These are phyloP conservation scores for Setipinna tenuifilis DNA, from an alignment of 2,797 vertebrate species.

Conservation along the genomic window DNA sequence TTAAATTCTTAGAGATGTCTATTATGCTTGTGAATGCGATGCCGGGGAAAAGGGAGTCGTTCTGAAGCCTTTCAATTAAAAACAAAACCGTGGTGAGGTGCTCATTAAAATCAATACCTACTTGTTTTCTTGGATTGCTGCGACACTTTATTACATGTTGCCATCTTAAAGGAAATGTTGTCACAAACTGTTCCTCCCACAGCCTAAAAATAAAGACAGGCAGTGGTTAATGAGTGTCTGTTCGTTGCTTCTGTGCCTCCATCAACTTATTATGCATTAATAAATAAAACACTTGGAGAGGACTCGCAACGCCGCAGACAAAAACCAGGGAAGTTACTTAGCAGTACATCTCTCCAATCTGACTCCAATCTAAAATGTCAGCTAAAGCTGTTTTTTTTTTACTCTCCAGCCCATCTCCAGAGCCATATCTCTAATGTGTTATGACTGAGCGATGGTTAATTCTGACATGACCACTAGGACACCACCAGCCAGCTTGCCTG, in stretches of 20 bases:
- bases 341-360: constrained; percentile 54
- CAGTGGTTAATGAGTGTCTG: constrained; percentile 65
- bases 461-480: constrained; percentile 43
- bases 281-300: constrained; percentile 66
- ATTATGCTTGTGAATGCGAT: constrained; percentile 9
- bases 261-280: constrained; percentile 68
- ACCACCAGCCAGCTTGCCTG: constrained; percentile 51
- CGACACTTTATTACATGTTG: constrained; percentile 39
- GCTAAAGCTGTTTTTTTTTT: constrained; percentile 53
- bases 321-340: constrained; percentile 66
- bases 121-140: constrained; percentile 32
- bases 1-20: constrained; percentile 19
- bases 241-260: constrained; percentile 58
- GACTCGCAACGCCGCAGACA: constrained; percentile 8
- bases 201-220: constrained; percentile 59
- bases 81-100: constrained; percentile 17
- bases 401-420: constrained; percentile 50
- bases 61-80: constrained; percentile 27
- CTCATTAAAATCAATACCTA: constrained; percentile 41
- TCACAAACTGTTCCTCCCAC: constrained; percentile 50
- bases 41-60: not conserved
- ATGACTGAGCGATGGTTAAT: constrained; percentile 65
- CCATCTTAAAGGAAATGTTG: constrained; percentile 46
- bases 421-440: constrained; percentile 60
- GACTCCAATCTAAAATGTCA: constrained; percentile 58